phyloP scores from a whole-genome alignment of 1,140 invertebrate genomes.

The Acromyrmex echinatior region DNA sequence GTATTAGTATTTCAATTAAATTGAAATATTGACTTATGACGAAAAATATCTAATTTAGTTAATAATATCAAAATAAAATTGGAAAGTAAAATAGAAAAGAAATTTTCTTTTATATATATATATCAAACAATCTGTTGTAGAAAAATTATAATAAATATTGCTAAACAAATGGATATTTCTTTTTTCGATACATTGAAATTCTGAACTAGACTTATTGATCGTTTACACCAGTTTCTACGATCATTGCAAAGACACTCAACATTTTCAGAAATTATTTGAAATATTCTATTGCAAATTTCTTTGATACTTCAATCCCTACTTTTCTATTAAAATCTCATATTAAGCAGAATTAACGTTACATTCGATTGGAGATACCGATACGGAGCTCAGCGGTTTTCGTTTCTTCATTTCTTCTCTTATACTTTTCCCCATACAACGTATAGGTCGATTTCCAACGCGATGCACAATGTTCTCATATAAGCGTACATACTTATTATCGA shows the following conservation, averaged over 20 bases:
- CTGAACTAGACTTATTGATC: background rate
- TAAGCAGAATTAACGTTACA: background rate
- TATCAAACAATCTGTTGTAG: background rate
- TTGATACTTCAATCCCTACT: background rate
- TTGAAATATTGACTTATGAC: background rate
- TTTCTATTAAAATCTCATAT: background rate
- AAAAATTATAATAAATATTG: background rate
- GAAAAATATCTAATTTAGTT: background rate
- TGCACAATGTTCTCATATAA: slow-evolving; percentile 35
- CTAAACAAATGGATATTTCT: background rate
- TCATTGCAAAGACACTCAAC: background rate
- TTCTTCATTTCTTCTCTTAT: slow-evolving; percentile 1
- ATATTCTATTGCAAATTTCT: background rate
- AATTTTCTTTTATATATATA: background rate
- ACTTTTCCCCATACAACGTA: background rate
- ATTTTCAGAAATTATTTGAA: slow-evolving; percentile 4
- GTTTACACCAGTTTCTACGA: background rate
- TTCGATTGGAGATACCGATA: slow-evolving; percentile 29
- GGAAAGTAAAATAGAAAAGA: background rate
- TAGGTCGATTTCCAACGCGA: background rate
- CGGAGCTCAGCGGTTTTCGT: slow-evolving; percentile 6
- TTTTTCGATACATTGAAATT: background rate
- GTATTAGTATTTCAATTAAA: background rate
- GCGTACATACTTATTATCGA: slow-evolving; percentile 71
- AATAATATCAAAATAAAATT: background rate